phyloP scores from a whole-genome alignment of 2,888 invertebrate species.

The Microchrysa polita region DNA sequence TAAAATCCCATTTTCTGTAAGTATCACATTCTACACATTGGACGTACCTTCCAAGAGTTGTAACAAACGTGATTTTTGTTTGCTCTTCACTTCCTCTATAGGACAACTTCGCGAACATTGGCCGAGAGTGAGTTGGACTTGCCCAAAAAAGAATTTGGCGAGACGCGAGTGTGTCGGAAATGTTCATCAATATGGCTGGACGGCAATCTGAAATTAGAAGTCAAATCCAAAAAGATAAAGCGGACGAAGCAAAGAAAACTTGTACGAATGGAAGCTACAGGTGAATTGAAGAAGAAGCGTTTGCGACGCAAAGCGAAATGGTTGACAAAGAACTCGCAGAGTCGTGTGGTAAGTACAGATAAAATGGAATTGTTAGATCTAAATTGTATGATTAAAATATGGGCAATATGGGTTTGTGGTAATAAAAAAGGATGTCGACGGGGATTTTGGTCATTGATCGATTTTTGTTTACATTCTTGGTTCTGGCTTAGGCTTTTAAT shows the following conservation, averaged over 20 bases:
- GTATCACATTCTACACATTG: neutral
- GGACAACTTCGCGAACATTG: slow-evolving; percentile 22
- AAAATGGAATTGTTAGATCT: too few species aligned
- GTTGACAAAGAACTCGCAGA: slow-evolving; percentile 29
- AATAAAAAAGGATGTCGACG: too few species aligned
- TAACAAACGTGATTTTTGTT: neutral
- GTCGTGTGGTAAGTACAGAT: slow-evolving; percentile 36
- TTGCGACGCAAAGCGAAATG: slow-evolving; percentile 46
- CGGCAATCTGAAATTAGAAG: slow-evolving; percentile 42
- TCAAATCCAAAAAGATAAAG: slow-evolving; percentile 28
- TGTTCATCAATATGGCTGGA: slow-evolving; percentile 50
- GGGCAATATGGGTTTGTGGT: too few species aligned
- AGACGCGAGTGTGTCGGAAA: slow-evolving; percentile 47
- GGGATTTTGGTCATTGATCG: too few species aligned
- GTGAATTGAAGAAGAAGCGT: slow-evolving; percentile 31
- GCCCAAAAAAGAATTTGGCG: slow-evolving; percentile 39
- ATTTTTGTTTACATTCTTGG: too few species aligned
- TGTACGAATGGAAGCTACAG: slow-evolving; percentile 20
- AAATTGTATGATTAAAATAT: too few species aligned
- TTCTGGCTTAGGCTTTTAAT: too few species aligned
- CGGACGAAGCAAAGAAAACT: slow-evolving; percentile 25
- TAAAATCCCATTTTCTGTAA: slow-evolving; percentile 50
- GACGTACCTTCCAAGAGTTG: neutral
- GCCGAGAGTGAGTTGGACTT: slow-evolving; percentile 18
- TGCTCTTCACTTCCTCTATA: neutral